A percentile compares a stretch with the other conserved stretches of the same genome.
phyloP scores from a whole-genome alignment of 1,140 invertebrate species.

The Heliconius nattereri region DNA sequence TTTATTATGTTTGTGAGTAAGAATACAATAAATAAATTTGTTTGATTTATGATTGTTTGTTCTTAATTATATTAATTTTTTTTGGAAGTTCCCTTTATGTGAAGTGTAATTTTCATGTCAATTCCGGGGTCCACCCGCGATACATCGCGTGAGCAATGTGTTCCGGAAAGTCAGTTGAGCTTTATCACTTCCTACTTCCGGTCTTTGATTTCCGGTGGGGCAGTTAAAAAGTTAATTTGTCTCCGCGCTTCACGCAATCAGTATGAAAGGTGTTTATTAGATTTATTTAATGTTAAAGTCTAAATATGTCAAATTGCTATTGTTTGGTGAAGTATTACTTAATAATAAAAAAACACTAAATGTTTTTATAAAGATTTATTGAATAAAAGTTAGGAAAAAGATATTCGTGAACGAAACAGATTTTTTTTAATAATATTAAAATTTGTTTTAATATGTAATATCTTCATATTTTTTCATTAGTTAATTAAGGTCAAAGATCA shows the following conservation, averaged over 20 bases:
- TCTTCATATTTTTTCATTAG: no score
- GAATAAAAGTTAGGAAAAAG: no score
- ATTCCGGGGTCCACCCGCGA: slow-evolving; percentile 42
- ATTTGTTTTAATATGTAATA: no score
- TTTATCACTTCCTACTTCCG: slow-evolving; percentile 77
- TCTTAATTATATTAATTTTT: background rate
- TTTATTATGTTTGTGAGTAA: no score
- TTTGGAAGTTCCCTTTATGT: background rate
- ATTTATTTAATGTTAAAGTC: background rate
- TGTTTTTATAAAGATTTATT: no score
- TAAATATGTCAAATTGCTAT: no score
- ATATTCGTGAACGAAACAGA: no score
- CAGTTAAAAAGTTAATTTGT: slow-evolving; percentile 54
- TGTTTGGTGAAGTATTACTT: no score
- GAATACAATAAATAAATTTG: background rate
- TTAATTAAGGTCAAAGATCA: no score
- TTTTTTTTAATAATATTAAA: no score
- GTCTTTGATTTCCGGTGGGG: slow-evolving; percentile 61
- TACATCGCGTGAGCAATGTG: slow-evolving; percentile 56
- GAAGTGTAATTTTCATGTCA: slow-evolving; percentile 53
- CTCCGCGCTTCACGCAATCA: slow-evolving; percentile 37
- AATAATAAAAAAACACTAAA: no score
- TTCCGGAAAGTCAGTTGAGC: slow-evolving; percentile 71
- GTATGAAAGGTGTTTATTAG: background rate
- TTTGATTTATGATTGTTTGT: background rate